A percentile compares a stretch with the other conserved stretches of the same genome.
Conservation (phyloP, 2,888 invertebrate genomes). For the Plusia festucae region DNA sequence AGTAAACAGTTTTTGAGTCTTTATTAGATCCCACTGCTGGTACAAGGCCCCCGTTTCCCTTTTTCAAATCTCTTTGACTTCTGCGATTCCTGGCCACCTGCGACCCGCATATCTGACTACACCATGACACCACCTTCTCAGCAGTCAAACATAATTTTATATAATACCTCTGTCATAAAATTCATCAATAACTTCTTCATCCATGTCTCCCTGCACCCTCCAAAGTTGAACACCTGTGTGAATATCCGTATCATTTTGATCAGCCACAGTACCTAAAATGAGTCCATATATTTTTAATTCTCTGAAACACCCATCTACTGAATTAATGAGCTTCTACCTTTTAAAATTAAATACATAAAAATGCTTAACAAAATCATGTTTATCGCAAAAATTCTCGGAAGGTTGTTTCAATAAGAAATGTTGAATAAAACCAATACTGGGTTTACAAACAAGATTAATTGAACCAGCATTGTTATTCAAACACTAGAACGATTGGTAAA, state of each 20-base stretch:
- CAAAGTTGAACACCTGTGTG: constrained; percentile 27
- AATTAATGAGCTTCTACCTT: constrained; percentile 25
- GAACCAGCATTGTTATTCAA: neutral
- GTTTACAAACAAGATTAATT: constrained; percentile 31
- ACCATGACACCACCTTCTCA: too few species aligned
- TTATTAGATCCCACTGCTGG: too few species aligned
- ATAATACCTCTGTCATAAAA: constrained; percentile 42
- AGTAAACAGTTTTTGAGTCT: too few species aligned
- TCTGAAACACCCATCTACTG: neutral
- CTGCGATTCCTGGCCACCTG: too few species aligned
- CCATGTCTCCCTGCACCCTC: constrained; percentile 33
- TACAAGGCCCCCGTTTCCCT: too few species aligned
- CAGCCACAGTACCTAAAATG: constrained; percentile 20
- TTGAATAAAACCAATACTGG: constrained; percentile 21
- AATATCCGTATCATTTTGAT: constrained; percentile 16
- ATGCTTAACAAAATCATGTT: constrained; percentile 28
- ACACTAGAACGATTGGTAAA: neutral
- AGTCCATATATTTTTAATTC: neutral
- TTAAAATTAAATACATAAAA: constrained; percentile 19
- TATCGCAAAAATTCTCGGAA: constrained; percentile 8
- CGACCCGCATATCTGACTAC: too few species aligned
- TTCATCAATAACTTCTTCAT: constrained; percentile 19
- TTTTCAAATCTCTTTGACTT: too few species aligned
- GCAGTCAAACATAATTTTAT: neutral
- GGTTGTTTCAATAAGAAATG: constrained; percentile 32